These are phyloP conservation scores for Albula goreensis DNA, from an alignment of 2,113 vertebrate species.

Conservation along the genomic window DNA sequence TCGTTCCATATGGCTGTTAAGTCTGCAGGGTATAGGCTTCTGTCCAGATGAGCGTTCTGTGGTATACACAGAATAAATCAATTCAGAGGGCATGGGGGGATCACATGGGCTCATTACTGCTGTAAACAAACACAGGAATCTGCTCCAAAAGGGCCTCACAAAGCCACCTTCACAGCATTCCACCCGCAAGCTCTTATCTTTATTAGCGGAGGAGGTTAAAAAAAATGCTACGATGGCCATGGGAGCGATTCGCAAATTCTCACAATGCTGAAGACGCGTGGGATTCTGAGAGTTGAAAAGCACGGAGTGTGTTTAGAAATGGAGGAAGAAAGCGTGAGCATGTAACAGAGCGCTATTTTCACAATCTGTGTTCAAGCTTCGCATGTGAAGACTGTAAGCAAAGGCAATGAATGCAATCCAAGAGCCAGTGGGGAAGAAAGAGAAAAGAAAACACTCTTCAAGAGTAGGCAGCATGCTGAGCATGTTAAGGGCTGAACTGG, in stretches of 20 bases:
- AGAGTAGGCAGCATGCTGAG: slow-evolving; percentile 3
- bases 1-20: neutral
- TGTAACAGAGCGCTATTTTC: neutral
- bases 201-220: slow-evolving; percentile 57
- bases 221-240: neutral
- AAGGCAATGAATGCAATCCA: neutral
- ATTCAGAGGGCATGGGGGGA: neutral
- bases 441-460: neutral
- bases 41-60: slow-evolving; percentile 31
- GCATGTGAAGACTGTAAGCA: neutral
- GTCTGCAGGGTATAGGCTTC: slow-evolving; percentile 24
- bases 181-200: slow-evolving; percentile 62
- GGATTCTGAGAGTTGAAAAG: neutral
- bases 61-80: slow-evolving; percentile 37
- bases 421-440: neutral
- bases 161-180: slow-evolving; percentile 55
- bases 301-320: neutral
- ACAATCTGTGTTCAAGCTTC: neutral
- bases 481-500: slow-evolving; percentile 38
- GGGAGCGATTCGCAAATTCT: slow-evolving; percentile 3
- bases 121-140: slow-evolving; percentile 27
- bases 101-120: slow-evolving; percentile 22
- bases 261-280: neutral
- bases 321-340: neutral
- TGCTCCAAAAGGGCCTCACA: neutral